Evolutionary conservation across 2,797 vertebrate genomes (phyloP).

Genomic region (Labeo calbasu): DNA sequence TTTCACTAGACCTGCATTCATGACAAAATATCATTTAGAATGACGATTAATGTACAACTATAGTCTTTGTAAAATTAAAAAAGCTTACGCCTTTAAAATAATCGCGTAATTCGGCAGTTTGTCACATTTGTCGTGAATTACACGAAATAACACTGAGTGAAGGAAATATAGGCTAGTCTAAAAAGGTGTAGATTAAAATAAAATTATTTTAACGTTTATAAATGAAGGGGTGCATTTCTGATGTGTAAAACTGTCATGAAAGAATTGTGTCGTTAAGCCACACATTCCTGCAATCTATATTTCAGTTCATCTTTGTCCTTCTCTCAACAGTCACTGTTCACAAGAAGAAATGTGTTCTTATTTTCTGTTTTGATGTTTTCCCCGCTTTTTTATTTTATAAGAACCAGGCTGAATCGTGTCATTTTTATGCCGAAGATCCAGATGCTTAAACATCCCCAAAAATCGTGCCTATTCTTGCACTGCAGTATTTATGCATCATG

Average conservation of each 20-base stretch:
- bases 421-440: neutral
- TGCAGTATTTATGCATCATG: conserved; percentile 61
- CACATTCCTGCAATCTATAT: neutral
- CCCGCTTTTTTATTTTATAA: neutral
- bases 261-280: neutral
- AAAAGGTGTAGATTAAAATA: neutral
- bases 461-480: conserved; percentile 28
- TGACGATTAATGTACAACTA: neutral
- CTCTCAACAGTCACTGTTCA: neutral
- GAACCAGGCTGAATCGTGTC: neutral
- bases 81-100: neutral
- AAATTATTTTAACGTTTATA: neutral
- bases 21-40: neutral
- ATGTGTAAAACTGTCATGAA: neutral
- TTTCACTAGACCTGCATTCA: neutral
- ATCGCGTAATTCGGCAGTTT: neutral
- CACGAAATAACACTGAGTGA: neutral
- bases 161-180: neutral
- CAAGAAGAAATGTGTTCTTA: neutral
- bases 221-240: conserved; percentile 13
- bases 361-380: neutral
- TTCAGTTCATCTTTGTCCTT: neutral
- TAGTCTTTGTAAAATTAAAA: neutral
- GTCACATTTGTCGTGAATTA: neutral
- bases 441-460: neutral